These are phyloP conservation scores for Tiphia femorata DNA, from an alignment of 2,888 invertebrate species.

Conservation along the genomic window DNA sequence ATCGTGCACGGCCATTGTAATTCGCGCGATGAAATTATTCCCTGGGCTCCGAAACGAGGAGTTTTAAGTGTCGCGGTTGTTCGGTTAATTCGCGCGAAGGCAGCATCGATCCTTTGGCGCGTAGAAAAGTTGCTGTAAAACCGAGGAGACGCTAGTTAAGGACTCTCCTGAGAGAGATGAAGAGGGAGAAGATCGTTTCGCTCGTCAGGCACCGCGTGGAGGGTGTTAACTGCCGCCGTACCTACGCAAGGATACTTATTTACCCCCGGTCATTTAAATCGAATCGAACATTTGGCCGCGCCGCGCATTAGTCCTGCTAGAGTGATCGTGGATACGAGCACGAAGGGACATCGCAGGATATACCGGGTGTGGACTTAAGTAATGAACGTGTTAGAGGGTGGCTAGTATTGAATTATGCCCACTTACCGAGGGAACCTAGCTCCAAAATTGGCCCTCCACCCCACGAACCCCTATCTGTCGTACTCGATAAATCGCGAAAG, in stretches of 20 bases:
- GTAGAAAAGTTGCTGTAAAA: too few relatives aligned
- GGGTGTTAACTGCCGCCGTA: conserved; percentile 55
- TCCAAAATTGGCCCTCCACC: too few relatives aligned
- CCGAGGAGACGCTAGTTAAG: conserved; percentile 51
- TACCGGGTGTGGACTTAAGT: conserved; percentile 52
- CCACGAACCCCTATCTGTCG: too few relatives aligned
- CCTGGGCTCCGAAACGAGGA: too few relatives aligned
- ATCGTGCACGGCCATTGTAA: too few relatives aligned
- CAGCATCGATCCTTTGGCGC: too few relatives aligned
- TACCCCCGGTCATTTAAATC: conserved; percentile 59
- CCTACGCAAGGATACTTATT: conserved; percentile 56
- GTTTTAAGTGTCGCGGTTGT: too few relatives aligned
- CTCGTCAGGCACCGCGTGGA: conserved; percentile 35
- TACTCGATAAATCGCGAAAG: too few relatives aligned
- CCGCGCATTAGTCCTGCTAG: conserved; percentile 63
- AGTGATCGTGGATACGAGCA: conserved; percentile 53
- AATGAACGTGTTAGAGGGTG: conserved; percentile 49
- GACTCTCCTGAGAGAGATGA: conserved; percentile 41
- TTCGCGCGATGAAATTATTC: too few relatives aligned
- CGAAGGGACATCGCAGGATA: conserved; percentile 37
- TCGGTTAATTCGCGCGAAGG: too few relatives aligned
- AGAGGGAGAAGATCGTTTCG: conserved; percentile 14
- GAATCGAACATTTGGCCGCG: conserved; percentile 63
- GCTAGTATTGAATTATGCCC: conserved; percentile 53
- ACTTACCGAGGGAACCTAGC: too few relatives aligned